Percentiles rank a stretch among this genome's conserved stretches.
phyloP scores from a whole-genome alignment of 2,888 invertebrate genomes.

The Creontiades dilutus region DNA sequence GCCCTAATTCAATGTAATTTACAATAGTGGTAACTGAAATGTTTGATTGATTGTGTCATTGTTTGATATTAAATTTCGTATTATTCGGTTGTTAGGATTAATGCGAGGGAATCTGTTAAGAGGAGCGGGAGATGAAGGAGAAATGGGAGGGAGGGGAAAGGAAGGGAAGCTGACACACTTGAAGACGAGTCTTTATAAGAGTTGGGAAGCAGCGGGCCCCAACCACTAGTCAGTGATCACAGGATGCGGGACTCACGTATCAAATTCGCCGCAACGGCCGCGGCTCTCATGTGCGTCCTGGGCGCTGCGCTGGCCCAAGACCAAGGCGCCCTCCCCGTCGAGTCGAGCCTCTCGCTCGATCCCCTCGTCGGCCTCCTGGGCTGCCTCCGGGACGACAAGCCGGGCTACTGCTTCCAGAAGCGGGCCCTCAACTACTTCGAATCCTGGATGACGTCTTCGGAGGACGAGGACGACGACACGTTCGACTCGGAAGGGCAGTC shows the following conservation, averaged over 20 bases:
- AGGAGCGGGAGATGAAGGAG: neutral
- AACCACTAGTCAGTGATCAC: conserved; percentile 66
- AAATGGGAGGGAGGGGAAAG: neutral
- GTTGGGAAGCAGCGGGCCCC: conserved; percentile 21
- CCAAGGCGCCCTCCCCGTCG: conserved; percentile 56
- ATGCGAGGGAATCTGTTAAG: neutral
- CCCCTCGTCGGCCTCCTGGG: conserved; percentile 71
- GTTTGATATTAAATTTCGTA: too few species aligned
- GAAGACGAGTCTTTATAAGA: conserved; percentile 70
- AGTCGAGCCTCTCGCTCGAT: conserved; percentile 70
- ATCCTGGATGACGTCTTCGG: conserved; percentile 72
- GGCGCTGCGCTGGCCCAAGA: neutral
- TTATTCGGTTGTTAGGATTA: too few species aligned
- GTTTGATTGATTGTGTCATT: too few species aligned
- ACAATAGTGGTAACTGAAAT: too few species aligned
- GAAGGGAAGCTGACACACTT: conserved; percentile 68
- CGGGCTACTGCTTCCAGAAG: conserved; percentile 73
- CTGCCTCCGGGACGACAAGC: conserved; percentile 70
- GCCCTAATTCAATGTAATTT: too few species aligned
- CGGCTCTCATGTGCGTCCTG: conserved; percentile 27
- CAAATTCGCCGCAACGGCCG: conserved; percentile 37
- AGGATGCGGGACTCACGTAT: conserved; percentile 23
- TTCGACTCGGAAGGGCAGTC: conserved; percentile 66
- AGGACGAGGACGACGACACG: conserved; percentile 71
- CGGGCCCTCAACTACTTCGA: conserved; percentile 73